phyloP scores from a whole-genome alignment of 2,113 vertebrate genomes.

The Solea senegalensis region DNA sequence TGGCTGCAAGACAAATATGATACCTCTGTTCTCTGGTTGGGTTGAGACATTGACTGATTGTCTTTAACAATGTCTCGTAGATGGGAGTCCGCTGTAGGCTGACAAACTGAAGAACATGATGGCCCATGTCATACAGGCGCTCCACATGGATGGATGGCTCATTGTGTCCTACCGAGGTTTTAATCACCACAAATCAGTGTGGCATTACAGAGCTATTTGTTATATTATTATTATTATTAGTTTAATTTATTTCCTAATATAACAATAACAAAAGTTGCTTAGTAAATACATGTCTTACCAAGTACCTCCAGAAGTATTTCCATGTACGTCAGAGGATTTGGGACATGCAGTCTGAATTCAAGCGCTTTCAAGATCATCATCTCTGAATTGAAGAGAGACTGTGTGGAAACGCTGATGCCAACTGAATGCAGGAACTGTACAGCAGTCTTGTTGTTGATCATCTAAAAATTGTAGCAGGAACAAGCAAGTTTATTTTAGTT shows the following conservation, averaged over 20 bases:
- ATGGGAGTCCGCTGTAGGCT: slow-evolving; percentile 84
- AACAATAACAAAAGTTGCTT: neutral
- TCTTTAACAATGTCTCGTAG: slow-evolving; percentile 84
- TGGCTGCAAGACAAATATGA: slow-evolving; percentile 6
- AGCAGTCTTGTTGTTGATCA: slow-evolving; percentile 82
- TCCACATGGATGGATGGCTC: slow-evolving; percentile 81
- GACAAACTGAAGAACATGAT: slow-evolving; percentile 85
- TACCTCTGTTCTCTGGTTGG: slow-evolving; percentile 89
- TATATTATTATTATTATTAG: neutral
- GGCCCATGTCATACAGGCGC: slow-evolving; percentile 79
- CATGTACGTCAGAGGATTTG: slow-evolving; percentile 86
- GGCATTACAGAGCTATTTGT: neutral
- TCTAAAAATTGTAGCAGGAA: slow-evolving; percentile 67
- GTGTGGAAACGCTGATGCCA: slow-evolving; percentile 82
- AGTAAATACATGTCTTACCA: slow-evolving; percentile 77
- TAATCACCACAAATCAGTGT: neutral
- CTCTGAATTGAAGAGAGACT: slow-evolving; percentile 87
- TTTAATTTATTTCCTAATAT: neutral
- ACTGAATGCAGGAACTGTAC: slow-evolving; percentile 85
- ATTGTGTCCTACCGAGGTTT: slow-evolving; percentile 84
- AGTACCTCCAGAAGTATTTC: slow-evolving; percentile 93
- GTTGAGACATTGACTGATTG: slow-evolving; percentile 74
- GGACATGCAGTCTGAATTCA: slow-evolving; percentile 85
- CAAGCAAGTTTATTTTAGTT: too few species aligned
- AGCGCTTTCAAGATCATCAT: slow-evolving; percentile 88